Percentiles rank a stretch among this genome's conserved stretches.
phyloP scores from a whole-genome alignment of 2,888 invertebrate species.

The Drosophila paracracens region DNA sequence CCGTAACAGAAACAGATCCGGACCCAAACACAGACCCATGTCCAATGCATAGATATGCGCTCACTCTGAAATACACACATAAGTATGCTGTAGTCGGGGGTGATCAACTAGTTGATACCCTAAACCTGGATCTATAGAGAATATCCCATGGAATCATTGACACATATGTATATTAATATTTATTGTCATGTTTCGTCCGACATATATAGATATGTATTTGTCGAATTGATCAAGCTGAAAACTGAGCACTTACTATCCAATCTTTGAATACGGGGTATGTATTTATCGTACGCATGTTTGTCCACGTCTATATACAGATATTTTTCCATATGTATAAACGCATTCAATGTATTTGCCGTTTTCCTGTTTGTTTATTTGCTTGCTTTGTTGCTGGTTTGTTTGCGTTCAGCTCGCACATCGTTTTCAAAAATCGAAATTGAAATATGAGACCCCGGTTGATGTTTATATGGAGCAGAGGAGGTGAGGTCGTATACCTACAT shows the following conservation, averaged over 20 bases:
- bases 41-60: constrained; percentile 44
- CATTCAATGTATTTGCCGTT: constrained; percentile 64
- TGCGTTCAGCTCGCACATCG: constrained; percentile 70
- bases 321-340: constrained; percentile 51
- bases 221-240: neutral
- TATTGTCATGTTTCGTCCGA: neutral
- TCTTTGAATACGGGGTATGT: constrained; percentile 12
- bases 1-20: constrained; percentile 50
- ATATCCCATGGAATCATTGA: neutral
- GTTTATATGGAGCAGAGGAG: constrained; percentile 19
- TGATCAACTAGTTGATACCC: constrained; percentile 18
- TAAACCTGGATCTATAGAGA: neutral
- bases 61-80: constrained; percentile 13
- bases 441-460: constrained; percentile 67
- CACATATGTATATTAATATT: neutral
- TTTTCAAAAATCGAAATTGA: constrained; percentile 79
- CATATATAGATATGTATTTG: neutral
- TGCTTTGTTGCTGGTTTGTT: constrained; percentile 59
- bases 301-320: constrained; percentile 5
- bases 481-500: neutral
- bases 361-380: constrained; percentile 49
- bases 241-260: neutral
- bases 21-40: constrained; percentile 33
- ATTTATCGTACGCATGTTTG: constrained; percentile 1
- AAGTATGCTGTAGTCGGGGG: too few species aligned